Base-by-base conservation (phyloP, 2,888 invertebrate genomes). In the Tineola bisselliella region DNA sequence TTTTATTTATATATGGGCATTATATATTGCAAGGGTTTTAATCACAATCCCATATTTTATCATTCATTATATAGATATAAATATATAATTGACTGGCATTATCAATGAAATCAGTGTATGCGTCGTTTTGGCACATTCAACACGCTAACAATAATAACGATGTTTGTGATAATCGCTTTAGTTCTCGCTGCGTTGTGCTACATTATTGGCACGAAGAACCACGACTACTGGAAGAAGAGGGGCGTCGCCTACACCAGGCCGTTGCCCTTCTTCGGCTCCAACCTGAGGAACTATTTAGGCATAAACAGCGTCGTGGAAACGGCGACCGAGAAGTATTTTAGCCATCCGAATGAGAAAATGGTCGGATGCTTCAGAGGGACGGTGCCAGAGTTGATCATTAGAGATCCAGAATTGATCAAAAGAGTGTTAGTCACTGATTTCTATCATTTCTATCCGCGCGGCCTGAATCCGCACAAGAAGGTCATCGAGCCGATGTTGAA, bases 321-420 rank as follows among this genome's bases (percentile, higher is more conserved):
- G 63, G 81, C 79, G 0, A 72, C 78, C 0, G 76, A 79, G 63
- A 63, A 62, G 0, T 84, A 84, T 63, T 72, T 68, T 15, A 79
- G 75, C 64, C 84, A 75, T 63, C 82, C 82, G 1, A 65, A 78
- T 0, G 83, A 84, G 65, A 81, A 74, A 68, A 77, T 82, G 0
- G 82, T 82, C 0, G 84, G 84, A 1, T 81, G 75, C 62, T 84
- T 65, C 62, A 74, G 78, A 69, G 76, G 76, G 0, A 72, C 71
- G 0, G 30, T 31, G 1, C 81, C 84, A 0, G 81, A 80, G 67
- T 65, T 86, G 19, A 69, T 86, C 0, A 72, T 86, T 38, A 74
- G 84, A 64, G 84, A 86, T 63, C 82, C 78, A 11, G 79, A 77
- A 63, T 70, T 86, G 30, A 71, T 75, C 0, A 86, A 83, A 68